phyloP scores from a whole-genome alignment of 2,113 vertebrate species.

The Phrynosoma platyrhinos region DNA sequence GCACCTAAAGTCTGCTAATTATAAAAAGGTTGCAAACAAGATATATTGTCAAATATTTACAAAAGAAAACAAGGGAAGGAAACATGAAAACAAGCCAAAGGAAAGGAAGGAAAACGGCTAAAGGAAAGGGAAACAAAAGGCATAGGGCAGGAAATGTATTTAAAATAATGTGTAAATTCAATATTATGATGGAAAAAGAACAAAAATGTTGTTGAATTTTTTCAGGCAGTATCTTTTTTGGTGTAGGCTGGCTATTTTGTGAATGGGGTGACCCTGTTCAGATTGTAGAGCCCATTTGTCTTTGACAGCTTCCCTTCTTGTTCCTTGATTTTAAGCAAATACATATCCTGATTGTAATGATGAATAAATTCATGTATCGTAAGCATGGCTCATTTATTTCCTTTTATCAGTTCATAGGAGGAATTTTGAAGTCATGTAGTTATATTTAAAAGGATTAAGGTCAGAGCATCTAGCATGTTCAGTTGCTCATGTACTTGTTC shows the following conservation, averaged over 20 bases:
- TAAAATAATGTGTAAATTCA: not conserved
- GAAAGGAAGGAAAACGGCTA: no score
- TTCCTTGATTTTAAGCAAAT: not conserved
- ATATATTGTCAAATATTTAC: no score
- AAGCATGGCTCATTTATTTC: not conserved
- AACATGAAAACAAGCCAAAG: no score
- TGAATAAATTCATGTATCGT: not conserved
- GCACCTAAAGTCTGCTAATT: no score
- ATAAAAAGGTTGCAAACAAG: no score
- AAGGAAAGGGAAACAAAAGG: no score
- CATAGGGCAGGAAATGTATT: not conserved
- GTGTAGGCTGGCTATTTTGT: not conserved
- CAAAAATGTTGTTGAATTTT: not conserved
- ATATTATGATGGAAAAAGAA: not conserved
- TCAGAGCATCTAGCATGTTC: not conserved
- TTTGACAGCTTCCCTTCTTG: not conserved
- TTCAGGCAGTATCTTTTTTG: not conserved
- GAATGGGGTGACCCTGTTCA: not conserved
- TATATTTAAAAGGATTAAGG: not conserved
- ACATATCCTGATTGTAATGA: not conserved
- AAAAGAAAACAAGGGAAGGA: no score
- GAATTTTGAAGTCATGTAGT: not conserved
- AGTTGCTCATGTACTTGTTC: not conserved
- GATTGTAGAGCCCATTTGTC: not conserved
- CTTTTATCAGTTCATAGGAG: not conserved